Percentiles rank a stretch among this genome's conserved stretches.
These are phyloP conservation scores for Drosophila maculinotata DNA, from an alignment of 2,888 invertebrate genomes.

Conservation along the genomic window DNA sequence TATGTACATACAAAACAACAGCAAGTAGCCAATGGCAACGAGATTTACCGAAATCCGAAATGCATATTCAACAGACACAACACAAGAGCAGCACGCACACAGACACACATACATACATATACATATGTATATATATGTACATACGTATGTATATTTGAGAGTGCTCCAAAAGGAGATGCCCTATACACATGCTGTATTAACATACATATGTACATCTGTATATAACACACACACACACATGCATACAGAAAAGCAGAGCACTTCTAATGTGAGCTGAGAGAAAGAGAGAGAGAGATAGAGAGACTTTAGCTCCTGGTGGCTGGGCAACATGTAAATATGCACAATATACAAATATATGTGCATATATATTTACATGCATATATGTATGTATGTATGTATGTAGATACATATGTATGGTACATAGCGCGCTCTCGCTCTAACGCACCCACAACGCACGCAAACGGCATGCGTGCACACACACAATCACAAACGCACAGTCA, in stretches of 20 bases:
- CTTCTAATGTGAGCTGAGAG: conserved; percentile 9
- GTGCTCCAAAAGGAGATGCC: conserved; percentile 25
- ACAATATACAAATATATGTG: conserved; percentile 4
- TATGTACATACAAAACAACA: conserved; percentile 31
- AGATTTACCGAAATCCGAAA: conserved; percentile 49
- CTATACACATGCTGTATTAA: conserved; percentile 14
- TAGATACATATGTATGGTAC: conserved; percentile 16
- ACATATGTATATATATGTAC: not conserved
- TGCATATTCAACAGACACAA: conserved; percentile 40
- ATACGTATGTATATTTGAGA: not conserved
- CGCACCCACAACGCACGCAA: conserved; percentile 55
- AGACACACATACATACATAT: conserved; percentile 8
- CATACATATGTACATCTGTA: conserved; percentile 4
- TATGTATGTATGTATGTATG: conserved; percentile 11
- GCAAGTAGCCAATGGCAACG: conserved; percentile 64
- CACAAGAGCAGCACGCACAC: conserved; percentile 13
- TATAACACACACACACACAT: conserved; percentile 6
- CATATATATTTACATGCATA: not conserved
- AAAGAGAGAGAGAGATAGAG: too few species aligned
- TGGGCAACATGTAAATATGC: conserved; percentile 24
- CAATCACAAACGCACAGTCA: conserved; percentile 21
- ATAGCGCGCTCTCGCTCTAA: conserved; percentile 51
- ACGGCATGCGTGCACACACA: conserved; percentile 52
- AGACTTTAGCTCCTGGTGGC: conserved; percentile 48
- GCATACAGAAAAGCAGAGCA: conserved; percentile 24